phyloP scores from a whole-genome alignment of 2,888 invertebrate genomes.

The Slavum lentiscoides region DNA sequence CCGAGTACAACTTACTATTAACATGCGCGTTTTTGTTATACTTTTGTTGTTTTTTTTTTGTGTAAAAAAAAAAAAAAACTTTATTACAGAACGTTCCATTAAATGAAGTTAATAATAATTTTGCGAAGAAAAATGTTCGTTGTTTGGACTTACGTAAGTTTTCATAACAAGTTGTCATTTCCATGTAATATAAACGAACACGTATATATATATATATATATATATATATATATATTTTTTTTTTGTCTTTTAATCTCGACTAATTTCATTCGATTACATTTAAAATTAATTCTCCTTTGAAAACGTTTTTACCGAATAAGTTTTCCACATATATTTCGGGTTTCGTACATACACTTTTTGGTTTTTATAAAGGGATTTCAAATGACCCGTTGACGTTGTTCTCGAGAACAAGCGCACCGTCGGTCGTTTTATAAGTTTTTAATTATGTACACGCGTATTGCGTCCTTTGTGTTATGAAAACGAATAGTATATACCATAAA shows the following conservation, averaged over 20 bases:
- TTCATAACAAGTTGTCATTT: constrained; percentile 23
- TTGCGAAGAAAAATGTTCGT: constrained; percentile 17
- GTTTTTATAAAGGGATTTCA: constrained; percentile 17
- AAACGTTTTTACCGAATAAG: not conserved
- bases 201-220: too few relatives aligned
- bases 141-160: constrained; percentile 16
- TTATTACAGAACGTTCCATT: constrained; percentile 5
- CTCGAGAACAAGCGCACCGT: too few relatives aligned
- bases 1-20: not conserved
- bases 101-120: constrained; percentile 16
- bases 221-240: too few relatives aligned
- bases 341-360: not conserved
- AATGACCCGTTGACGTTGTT: constrained; percentile 9
- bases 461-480: not conserved
- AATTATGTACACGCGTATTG: not conserved
- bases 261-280: constrained; percentile 24
- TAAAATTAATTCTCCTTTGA: constrained; percentile 20
- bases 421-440: not conserved
- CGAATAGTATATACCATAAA: too few relatives aligned
- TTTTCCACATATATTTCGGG: constrained; percentile 2
- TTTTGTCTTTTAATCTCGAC: constrained; percentile 20
- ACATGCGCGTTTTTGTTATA: not conserved
- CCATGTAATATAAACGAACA: constrained; percentile 23
- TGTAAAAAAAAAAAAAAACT: not conserved
- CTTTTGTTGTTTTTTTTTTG: not conserved